phyloP scores from a whole-genome alignment of 2,113 vertebrate genomes.

The Brienomyrus longianalis region DNA sequence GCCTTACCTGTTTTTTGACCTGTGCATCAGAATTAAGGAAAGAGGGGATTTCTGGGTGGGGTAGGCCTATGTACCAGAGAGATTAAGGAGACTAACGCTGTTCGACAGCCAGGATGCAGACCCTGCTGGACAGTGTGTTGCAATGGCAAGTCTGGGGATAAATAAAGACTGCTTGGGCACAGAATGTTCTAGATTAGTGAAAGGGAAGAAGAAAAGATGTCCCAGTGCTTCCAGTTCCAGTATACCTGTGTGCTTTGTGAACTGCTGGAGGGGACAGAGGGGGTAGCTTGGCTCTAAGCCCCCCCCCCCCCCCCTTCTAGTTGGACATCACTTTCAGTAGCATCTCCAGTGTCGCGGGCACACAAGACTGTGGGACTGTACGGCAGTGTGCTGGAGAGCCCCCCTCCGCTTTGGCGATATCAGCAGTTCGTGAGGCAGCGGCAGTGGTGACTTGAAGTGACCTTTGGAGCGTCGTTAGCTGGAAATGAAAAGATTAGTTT shows the following conservation, averaged over 20 bases:
- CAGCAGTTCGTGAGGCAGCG: background rate
- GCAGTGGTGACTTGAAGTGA: slow-evolving; percentile 11
- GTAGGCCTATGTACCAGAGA: background rate
- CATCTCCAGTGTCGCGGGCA: slow-evolving; percentile 5
- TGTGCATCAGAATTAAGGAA: background rate
- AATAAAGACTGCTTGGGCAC: background rate
- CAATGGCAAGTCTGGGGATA: background rate
- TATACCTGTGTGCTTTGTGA: background rate
- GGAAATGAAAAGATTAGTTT: slow-evolving; percentile 22
- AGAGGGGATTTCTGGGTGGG: background rate
- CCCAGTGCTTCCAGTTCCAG: slow-evolving; percentile 20
- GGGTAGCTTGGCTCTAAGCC: background rate
- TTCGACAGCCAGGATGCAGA: background rate
- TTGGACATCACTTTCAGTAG: slow-evolving; percentile 16
- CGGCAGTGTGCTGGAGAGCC: background rate
- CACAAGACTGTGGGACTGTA: background rate
- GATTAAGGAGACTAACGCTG: background rate
- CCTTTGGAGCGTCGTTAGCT: slow-evolving; percentile 16
- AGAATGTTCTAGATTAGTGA: background rate
- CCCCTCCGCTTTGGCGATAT: background rate
- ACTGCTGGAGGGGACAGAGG: slow-evolving; percentile 8
- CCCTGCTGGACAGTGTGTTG: background rate
- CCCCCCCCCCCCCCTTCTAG: background rate
- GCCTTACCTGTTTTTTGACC: slow-evolving; percentile 11
- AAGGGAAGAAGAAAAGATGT: background rate